A percentile compares a stretch with the other conserved stretches of the same genome.
These are phyloP conservation scores for Macrosiphum euphorbiae DNA, from an alignment of 2,888 invertebrate species.

Conservation along the genomic window DNA sequence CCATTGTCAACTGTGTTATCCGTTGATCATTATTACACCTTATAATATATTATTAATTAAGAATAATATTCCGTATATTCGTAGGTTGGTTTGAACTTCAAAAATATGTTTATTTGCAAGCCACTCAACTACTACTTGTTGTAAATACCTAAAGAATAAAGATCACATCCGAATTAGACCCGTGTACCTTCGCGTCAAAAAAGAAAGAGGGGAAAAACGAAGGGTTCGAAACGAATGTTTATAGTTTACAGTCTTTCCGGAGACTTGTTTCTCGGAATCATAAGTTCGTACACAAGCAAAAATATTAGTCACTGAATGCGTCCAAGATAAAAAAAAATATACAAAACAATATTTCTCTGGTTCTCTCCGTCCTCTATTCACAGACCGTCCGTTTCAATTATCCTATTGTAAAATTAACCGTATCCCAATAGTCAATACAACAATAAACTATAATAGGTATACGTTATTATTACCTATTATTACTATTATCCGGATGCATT, in stretches of 20 bases:
- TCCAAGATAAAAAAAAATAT: conserved; percentile 3
- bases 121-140: neutral
- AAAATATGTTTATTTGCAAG: conserved; percentile 21
- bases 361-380: neutral
- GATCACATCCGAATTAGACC: neutral
- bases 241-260: neutral
- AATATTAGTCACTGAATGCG: neutral
- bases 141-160: neutral
- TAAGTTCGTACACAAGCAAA: neutral
- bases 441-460: neutral
- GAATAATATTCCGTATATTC: neutral
- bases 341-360: neutral
- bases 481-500: conserved; percentile 6
- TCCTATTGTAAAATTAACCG: conserved; percentile 33
- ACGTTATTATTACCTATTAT: neutral
- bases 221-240: neutral
- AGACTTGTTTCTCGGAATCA: neutral
- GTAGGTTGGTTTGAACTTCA: conserved; percentile 28
- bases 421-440: neutral
- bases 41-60: neutral
- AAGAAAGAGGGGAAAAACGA: neutral
- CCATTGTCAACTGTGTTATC: neutral
- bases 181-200: neutral
- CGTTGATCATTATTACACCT: neutral
- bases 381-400: conserved; percentile 22